Evolutionary conservation across 2,888 invertebrate species (phyloP), one percentile per base, ranked within the genome.

Genomic region (Machimus rusticus): DNA sequence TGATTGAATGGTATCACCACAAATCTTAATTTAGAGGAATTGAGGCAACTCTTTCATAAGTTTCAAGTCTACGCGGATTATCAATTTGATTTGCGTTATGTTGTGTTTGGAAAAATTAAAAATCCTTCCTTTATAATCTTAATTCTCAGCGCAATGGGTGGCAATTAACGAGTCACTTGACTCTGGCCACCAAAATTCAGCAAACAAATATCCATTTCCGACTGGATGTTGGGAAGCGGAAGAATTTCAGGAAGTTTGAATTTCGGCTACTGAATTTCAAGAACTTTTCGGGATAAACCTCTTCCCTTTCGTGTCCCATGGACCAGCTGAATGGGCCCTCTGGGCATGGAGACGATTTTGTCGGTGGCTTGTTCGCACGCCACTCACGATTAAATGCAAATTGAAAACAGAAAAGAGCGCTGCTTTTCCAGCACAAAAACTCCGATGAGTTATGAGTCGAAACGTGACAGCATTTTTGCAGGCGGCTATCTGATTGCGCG

Each of bases 361-460:
- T 43, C 78, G 19, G n/a, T 16, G n/a, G 19, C 43, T 78, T 78
- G 78, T 43, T 78, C 43, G 39, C 78, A 78, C 46, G n/a, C 78
- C 16, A 14, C 78, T 78, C 78, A 78, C 78, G 78, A 78, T 78
- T 78, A 78, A 76, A 78, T 78, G 43, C 78, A 78, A 78, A 78
- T 76, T 76, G 39, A 78, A 78, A 43, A 78, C 66, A 66, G 66
- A 66, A 66, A 66, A 66, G 19, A 66, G 66, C 28, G 66, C 66
- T 66, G 12, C 66, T 66, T 14, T 23, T 78, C 78, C 28, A 19
- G 43, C n/a, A 78, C 46, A 43, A 43, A 78, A 78, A 78, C 43
- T 39, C 78, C 78, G 28, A 16, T 78, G 78, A 78, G 46, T 78
- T 78, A 78, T 78, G 43, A 78, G 78, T 78, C 39, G 78, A n/a